Base-by-base conservation (phyloP, 2,797 vertebrate genomes). In the Dicrostonyx torquatus region DNA sequence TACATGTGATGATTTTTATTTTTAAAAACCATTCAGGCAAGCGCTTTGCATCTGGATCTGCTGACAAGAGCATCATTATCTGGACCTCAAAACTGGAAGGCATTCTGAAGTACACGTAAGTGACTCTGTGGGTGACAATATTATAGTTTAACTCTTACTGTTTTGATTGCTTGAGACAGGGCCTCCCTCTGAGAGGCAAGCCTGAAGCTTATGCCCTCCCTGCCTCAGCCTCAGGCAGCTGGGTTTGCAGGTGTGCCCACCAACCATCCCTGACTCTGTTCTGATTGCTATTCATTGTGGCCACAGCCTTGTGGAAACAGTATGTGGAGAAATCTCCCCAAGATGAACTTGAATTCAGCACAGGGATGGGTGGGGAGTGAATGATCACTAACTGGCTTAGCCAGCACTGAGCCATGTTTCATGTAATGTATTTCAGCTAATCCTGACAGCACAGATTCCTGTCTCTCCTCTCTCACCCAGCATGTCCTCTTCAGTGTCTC, bases 71-170 rank as follows among this genome's bases (percentile, higher is more conserved):
- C 94, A 99, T 99, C 96, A 99, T 99, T 92, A 99, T 99, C 94
- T 99, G 99, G 99, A 99, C 99, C 12, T 99, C 99, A 91, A 99
- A 99, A 98, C 97, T 99, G 89, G 99, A 99, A 98, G 99, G 99
- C 96, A 99, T 99, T 98, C 98, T 99, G 95, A 99, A 99, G 97
- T 99, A 99, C 97, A 99, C 99, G 99, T 99, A 98, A 99, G 99
- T 98, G 34, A 90, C 26, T 29, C 12, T 1, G 3, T 43, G n/a
- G 43, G n/a, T 37, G 5, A 22, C 0, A 0, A 26, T 73, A 3
- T 77, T 14, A 18, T 94, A 72, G n/a, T 58, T 75, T 34, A 26
- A 20, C 53, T 37, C 45, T 2, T 37, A 40, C 50, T 24, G 3
- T 37, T 43, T 68, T 34, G 29, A 9, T 79, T 79, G 48, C 43